Evolutionary conservation across 1,140 invertebrate genomes (phyloP).

Genomic region (Temnothorax nylanderi): DNA sequence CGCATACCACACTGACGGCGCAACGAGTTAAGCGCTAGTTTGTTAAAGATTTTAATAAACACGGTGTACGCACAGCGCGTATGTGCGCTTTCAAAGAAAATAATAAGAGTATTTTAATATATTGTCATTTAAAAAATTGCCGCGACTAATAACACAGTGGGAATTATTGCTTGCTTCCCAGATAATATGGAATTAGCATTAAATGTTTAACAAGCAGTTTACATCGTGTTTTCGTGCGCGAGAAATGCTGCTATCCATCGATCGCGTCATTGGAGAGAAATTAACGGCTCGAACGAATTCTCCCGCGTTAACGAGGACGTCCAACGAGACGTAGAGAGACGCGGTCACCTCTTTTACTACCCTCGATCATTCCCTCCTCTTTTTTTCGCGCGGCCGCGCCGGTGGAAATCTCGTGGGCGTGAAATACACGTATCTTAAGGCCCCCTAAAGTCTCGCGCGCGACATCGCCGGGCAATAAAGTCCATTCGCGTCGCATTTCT

Average conservation of each 20-base stretch:
- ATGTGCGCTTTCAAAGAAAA: not conserved
- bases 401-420: constrained; percentile 51
- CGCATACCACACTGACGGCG: not conserved
- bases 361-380: not conserved
- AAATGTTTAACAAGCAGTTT: not conserved
- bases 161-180: not conserved
- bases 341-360: not conserved
- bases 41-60: constrained; percentile 24
- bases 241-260: not conserved
- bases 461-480: constrained; percentile 43
- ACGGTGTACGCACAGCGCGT: not conserved
- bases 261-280: constrained; percentile 16
- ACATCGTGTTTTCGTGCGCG: not conserved
- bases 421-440: constrained; percentile 57
- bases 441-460: constrained; percentile 15
- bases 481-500: constrained; percentile 53
- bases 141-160: not conserved
- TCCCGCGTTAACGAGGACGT: constrained; percentile 1
- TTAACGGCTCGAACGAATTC: constrained; percentile 24
- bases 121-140: not conserved
- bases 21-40: constrained; percentile 23
- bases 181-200: not conserved
- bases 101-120: constrained; percentile 3
- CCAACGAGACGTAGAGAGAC: not conserved
- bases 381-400: not conserved